Conservation (phyloP, 2,888 invertebrate genomes). For the Melanophora roralis region DNA sequence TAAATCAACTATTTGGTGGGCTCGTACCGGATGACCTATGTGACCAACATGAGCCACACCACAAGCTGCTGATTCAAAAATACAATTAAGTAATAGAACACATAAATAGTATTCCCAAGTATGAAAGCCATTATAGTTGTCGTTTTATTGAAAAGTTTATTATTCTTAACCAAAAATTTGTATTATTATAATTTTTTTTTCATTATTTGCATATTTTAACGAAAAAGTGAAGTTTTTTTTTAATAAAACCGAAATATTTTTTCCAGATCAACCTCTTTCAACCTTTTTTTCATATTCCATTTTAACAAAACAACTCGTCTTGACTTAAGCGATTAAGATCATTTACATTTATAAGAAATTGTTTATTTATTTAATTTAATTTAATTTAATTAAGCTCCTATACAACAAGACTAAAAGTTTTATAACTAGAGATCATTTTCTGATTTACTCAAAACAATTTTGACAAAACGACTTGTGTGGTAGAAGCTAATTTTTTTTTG, state of each 20-base stretch:
- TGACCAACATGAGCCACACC: too few species aligned
- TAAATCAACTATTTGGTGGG: neutral
- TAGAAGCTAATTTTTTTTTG: neutral
- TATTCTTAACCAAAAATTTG: neutral
- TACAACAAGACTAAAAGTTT: too few species aligned
- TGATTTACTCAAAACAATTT: neutral
- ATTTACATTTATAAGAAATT: too few species aligned
- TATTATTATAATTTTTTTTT: neutral
- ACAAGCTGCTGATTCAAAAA: conserved; percentile 19
- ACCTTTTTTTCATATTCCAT: neutral
- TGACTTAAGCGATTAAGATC: conserved; percentile 1
- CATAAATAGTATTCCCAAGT: conserved; percentile 1
- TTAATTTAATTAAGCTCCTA: too few species aligned
- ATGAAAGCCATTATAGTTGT: conserved; percentile 20
- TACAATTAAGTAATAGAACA: conserved; percentile 11
- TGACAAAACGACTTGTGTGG: neutral
- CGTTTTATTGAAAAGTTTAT: neutral
- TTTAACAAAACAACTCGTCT: neutral
- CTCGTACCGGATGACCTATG: neutral
- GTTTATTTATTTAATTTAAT: too few species aligned
- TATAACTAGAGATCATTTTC: too few species aligned
- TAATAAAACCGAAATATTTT: conserved; percentile 5
- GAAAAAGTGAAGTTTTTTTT: neutral
- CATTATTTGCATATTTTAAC: neutral
- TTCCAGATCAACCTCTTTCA: conserved; percentile 6